Evolutionary conservation across 1,140 invertebrate species (phyloP).

Genomic region (Drosophila repleta): DNA sequence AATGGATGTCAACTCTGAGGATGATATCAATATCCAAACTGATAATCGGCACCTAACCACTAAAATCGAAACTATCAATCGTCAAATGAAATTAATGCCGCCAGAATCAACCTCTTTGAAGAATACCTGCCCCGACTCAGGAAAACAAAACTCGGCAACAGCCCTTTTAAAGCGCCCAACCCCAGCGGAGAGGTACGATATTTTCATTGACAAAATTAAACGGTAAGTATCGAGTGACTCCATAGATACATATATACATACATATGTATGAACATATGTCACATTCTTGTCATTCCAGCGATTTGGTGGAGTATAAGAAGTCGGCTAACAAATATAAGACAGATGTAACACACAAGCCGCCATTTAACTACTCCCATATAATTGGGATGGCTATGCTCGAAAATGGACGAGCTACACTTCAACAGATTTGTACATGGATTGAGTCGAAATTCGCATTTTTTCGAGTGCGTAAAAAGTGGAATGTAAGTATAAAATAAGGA

Average conservation of each 20-base stretch:
- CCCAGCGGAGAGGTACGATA: conserved; percentile 69
- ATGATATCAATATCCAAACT: conserved; percentile 19
- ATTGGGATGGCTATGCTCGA: conserved; percentile 83
- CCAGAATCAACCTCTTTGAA: neutral
- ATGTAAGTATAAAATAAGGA: conserved; percentile 58
- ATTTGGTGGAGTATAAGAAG: conserved; percentile 68
- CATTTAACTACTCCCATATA: conserved; percentile 83
- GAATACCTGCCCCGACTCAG: neutral
- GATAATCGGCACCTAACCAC: neutral
- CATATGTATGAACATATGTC: neutral
- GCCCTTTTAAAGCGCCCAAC: conserved; percentile 46
- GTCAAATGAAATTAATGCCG: neutral
- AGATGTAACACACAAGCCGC: conserved; percentile 70
- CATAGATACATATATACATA: too few species aligned
- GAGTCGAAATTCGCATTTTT: conserved; percentile 81
- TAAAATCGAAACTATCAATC: neutral
- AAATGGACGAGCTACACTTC: conserved; percentile 74
- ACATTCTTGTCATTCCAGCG: conserved; percentile 38
- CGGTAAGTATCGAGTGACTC: conserved; percentile 46
- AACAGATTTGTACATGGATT: conserved; percentile 82
- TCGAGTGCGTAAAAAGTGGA: conserved; percentile 79
- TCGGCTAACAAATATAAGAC: conserved; percentile 64
- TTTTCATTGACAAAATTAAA: conserved; percentile 72
- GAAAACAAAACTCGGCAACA: conserved; percentile 4
- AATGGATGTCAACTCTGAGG: conserved; percentile 35